phyloP scores from a whole-genome alignment of 2,797 vertebrate species.

The Chaenodraco wilsoni region DNA sequence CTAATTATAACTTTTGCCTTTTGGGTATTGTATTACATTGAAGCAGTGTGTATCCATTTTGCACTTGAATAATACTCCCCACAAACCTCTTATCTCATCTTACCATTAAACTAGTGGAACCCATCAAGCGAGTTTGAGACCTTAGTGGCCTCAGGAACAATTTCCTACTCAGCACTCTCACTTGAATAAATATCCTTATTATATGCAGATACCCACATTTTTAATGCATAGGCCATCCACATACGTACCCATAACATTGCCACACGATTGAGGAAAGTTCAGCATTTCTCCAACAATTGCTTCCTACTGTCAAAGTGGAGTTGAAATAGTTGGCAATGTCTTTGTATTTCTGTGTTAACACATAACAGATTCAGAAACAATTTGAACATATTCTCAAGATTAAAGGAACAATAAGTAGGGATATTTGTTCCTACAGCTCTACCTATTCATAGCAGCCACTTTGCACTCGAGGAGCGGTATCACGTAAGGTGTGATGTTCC shows the following conservation, averaged over 20 bases:
- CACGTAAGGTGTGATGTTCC: neutral
- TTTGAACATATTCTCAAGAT: neutral
- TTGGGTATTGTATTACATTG: no score
- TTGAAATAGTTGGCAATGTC: neutral
- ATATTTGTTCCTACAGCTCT: neutral
- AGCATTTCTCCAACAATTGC: neutral
- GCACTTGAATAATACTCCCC: no score
- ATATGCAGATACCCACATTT: neutral
- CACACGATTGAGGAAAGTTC: slow-evolving; percentile 1
- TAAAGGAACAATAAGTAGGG: neutral
- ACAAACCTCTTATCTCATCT: no score
- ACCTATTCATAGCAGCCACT: neutral
- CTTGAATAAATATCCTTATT: neutral
- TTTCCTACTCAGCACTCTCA: neutral
- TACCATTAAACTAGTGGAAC: no score
- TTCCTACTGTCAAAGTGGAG: no score
- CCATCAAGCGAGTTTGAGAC: neutral
- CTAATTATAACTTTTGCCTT: no score
- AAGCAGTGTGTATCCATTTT: no score
- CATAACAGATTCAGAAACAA: neutral
- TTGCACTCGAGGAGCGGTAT: neutral
- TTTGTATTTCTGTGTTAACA: neutral
- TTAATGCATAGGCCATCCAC: neutral
- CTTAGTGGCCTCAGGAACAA: neutral
- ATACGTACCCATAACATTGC: neutral